Evolutionary conservation across 2,113 vertebrate species (phyloP).

Genomic region (Apaloderma vittatum): DNA sequence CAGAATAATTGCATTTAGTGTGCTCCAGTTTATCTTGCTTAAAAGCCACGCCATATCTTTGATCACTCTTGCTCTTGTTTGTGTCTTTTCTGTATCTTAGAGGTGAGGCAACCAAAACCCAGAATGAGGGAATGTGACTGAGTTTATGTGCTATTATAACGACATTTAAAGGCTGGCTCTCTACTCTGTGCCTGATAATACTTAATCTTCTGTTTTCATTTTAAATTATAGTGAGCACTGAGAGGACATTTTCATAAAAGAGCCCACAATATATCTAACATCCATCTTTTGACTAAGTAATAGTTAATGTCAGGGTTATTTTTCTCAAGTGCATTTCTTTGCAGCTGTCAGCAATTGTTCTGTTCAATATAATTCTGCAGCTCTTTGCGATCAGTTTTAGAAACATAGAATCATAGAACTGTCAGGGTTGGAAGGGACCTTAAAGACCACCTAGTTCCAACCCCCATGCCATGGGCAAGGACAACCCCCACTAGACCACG

Average conservation of each 20-base stretch:
- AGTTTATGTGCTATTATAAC: background rate
- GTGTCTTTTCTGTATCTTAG: background rate
- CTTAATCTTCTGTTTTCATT: background rate
- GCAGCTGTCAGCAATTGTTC: background rate
- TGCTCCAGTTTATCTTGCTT: background rate
- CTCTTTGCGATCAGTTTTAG: background rate
- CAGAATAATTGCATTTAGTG: background rate
- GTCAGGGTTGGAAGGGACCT: too few relatives aligned
- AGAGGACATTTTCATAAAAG: background rate
- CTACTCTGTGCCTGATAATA: background rate
- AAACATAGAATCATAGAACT: too few relatives aligned
- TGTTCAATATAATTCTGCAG: background rate
- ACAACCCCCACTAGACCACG: too few relatives aligned
- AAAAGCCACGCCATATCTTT: background rate
- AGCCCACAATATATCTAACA: background rate
- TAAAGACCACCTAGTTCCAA: too few relatives aligned
- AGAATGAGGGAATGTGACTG: fast-evolving
- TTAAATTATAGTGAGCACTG: background rate
- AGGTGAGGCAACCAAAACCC: background rate
- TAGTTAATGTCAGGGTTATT: background rate
- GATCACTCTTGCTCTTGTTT: background rate
- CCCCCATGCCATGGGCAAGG: too few relatives aligned
- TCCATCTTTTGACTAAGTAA: background rate
- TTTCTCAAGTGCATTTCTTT: background rate
- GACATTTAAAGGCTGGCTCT: background rate